Conservation (phyloP, 2,888 invertebrate genomes). For the Diaprepes abbreviatus region DNA sequence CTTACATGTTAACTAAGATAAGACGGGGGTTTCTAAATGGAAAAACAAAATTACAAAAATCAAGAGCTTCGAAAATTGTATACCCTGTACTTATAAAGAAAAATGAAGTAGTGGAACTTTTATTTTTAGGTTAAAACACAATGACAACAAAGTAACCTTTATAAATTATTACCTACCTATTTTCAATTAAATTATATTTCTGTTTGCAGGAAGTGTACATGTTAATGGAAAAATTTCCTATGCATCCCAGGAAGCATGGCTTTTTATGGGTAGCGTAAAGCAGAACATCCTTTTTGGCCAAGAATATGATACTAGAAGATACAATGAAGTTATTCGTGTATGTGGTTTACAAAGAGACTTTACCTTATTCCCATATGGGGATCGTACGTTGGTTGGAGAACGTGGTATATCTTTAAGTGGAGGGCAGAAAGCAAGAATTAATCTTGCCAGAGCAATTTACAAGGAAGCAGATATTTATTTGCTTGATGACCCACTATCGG, state of each 20-base stretch:
- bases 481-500: conserved; percentile 89
- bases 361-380: conserved; percentile 79
- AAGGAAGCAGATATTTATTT: conserved; percentile 86
- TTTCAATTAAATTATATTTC: conserved; percentile 71
- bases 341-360: conserved; percentile 81
- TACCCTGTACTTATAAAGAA: too few species aligned
- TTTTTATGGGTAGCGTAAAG: conserved; percentile 83
- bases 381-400: conserved; percentile 83
- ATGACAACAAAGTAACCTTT: too few species aligned
- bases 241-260: conserved; percentile 88
- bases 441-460: conserved; percentile 86
- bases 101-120: too few species aligned
- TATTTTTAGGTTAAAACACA: too few species aligned
- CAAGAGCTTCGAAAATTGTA: too few species aligned
- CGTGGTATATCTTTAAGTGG: conserved; percentile 79
- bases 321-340: conserved; percentile 75
- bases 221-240: conserved; percentile 80
- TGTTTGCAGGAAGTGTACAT: conserved; percentile 74
- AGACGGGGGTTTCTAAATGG: too few species aligned
- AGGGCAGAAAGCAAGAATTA: conserved; percentile 89
- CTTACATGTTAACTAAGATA: too few species aligned
- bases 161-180: too few species aligned
- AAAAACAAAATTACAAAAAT: too few species aligned
- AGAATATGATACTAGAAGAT: conserved; percentile 76
- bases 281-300: conserved; percentile 93